Evolutionary conservation across 2,888 invertebrate genomes (phyloP).

Genomic region (Lithophane socia): DNA sequence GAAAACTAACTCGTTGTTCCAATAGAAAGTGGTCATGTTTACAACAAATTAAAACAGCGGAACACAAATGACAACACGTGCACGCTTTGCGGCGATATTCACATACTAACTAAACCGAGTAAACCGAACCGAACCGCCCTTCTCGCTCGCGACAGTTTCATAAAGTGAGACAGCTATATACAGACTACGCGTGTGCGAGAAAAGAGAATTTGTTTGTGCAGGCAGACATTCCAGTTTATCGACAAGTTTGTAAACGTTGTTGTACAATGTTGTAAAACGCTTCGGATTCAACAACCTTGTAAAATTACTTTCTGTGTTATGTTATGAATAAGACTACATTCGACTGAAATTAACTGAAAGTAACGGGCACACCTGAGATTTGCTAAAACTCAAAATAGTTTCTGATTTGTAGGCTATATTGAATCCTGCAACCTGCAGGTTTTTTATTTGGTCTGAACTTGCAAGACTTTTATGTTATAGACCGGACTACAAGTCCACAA

Average conservation of each 20-base stretch:
- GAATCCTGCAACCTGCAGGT: neutral
- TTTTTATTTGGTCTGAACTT: neutral
- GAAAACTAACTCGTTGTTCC: constrained; percentile 40
- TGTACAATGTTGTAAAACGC: constrained; percentile 19
- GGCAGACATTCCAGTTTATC: constrained; percentile 30
- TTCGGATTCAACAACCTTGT: neutral
- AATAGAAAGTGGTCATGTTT: constrained; percentile 41
- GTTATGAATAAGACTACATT: neutral
- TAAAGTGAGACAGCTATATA: constrained; percentile 11
- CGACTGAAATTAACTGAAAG: neutral
- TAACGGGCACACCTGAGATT: neutral
- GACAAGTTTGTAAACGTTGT: constrained; percentile 47
- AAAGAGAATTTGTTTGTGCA: constrained; percentile 4
- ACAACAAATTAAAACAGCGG: constrained; percentile 25
- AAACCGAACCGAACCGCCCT: neutral
- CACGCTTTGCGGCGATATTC: neutral
- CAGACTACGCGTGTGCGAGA: neutral
- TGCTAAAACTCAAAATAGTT: neutral
- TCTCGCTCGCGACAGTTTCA: neutral
- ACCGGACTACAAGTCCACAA: neutral
- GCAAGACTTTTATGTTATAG: neutral
- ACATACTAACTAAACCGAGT: constrained; percentile 17
- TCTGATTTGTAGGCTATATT: neutral
- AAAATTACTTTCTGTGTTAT: neutral
- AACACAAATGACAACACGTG: constrained; percentile 35